These are phyloP conservation scores for Ridgeia piscesae DNA, from an alignment of 1,140 invertebrate species.

Conservation along the genomic window DNA sequence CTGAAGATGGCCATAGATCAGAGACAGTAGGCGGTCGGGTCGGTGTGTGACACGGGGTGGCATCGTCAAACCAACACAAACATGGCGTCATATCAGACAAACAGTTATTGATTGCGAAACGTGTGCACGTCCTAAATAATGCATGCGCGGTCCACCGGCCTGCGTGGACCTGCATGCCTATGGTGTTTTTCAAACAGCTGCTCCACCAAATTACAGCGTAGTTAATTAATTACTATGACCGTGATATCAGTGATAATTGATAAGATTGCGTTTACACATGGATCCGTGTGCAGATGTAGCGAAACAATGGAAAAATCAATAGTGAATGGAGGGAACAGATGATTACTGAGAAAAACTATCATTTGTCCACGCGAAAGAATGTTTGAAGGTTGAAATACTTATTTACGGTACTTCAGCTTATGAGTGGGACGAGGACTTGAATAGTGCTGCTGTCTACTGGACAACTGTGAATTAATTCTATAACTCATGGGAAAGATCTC, in stretches of 20 bases:
- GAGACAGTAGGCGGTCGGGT: not conserved
- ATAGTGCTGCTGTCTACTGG: not conserved
- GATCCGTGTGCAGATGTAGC: not conserved
- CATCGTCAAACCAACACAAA: not conserved
- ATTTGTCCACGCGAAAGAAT: not conserved
- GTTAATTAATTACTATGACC: not conserved
- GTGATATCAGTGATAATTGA: slow-evolving; percentile 1
- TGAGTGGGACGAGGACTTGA: not conserved
- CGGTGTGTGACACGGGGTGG: not conserved
- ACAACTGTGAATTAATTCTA: slow-evolving; percentile 1
- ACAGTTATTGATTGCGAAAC: not conserved
- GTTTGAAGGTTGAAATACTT: not conserved
- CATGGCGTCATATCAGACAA: not conserved
- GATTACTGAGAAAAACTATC: not conserved
- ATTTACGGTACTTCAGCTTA: not conserved
- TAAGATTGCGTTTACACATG: not conserved
- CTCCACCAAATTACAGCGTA: not conserved
- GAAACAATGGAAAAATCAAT: not conserved
- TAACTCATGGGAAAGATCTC: not conserved
- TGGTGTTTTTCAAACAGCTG: slow-evolving; percentile 5
- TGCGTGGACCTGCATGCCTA: not conserved
- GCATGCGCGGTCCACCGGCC: not conserved
- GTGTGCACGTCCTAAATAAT: not conserved
- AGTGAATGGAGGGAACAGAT: not conserved
- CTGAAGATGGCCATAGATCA: not conserved